Base-by-base conservation (phyloP, 2,113 vertebrate genomes). In the Sapayoa aenigma region DNA sequence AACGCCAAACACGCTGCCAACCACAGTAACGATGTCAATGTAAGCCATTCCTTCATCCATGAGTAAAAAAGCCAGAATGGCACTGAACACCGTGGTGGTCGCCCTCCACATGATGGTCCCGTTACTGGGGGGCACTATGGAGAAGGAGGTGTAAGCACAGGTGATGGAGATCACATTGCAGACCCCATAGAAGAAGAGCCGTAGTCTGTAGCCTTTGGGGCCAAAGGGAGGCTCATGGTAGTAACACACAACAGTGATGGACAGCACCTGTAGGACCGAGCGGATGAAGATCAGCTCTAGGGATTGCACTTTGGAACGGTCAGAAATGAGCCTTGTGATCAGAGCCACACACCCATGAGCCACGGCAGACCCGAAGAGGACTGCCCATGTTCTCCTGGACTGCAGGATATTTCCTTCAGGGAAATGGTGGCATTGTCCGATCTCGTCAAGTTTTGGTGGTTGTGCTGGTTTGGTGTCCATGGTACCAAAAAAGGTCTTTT, bases 111-210 rank as follows among this genome's bases (percentile, higher is more conserved):
- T 99, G 79, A 99, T 98, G 95, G 99, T 99, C 71, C 99, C 99
- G 3, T 99, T 99, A 92, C 99, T 99, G 74, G 99, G 99, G 9
- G 99, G 99, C 75, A 99, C 99, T 56, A 99, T 99, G 66, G 99
- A 98, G 89, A 99, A 99, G n/a, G 99, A 99, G 8, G 99, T 99
- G 80, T 99, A 99, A 94, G 99, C 99, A 96, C 99, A 99, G 58
- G 99, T 99, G 97, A 99, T 99, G 18, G 99, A 99, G 94, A 99
- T 99, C 65, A 99, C 99, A 14, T 99, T 99, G 97, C 99, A 99
- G 16, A 99, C 97, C 19, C 99, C 99, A 1, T 99, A 99, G 97
- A 99, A 98, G 98, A 99, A 99, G 82, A 99, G 98, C 11, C 98
- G 98, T 74, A 99, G 94, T 37, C 99, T 98, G 96, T 99, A 99